Evolutionary conservation across 2,888 invertebrate species (phyloP), one percentile per base, ranked within the genome.

Genomic region (Sericinus montela): DNA sequence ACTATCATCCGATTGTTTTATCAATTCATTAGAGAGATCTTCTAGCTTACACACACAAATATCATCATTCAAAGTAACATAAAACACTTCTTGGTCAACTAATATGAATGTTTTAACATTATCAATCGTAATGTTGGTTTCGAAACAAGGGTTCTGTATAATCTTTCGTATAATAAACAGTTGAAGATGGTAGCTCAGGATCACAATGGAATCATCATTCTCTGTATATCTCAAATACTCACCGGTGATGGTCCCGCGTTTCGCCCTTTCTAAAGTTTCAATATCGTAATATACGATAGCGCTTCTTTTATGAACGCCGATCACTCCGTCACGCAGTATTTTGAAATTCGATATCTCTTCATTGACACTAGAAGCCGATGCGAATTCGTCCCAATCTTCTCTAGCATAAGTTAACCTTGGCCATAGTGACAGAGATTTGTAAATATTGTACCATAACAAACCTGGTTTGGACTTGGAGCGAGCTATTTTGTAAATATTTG

Each of bases 341-440:
- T 63, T 59, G 8, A 80, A 69, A 54, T 68, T 65, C 0, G 65
- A 53, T 5, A 85, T 74, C 43, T 83, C 78, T 0, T 82, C 73
- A 0, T 44, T 47, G 0, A 63, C 46, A 4, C 47, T 51, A 0
- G 75, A 67, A 0, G 80, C 78, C 1, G 69, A 58, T 0, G 80
- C 72, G 25, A 84, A 83, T 50, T 85, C 85, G 5, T 83, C 79
- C 1, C 51, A 56, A 0, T 53, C 45, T 42, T 82, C 82, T 1
- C 48, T 55, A 1, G 83, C 74, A 0, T 52, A 10, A 0, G 45
- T 5, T 3, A 87, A 36, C 29, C 63, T 63, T 0, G 72, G 58
- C 87, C 87, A 87, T 0, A 83, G 60, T 0, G 68, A 50, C 0
- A 87, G 45, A 0, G 80, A 80, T 3, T 73, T 69, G 48, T 85